Evolutionary conservation across 2,797 vertebrate genomes (phyloP).

Genomic region (Tamandua tetradactyla): DNA sequence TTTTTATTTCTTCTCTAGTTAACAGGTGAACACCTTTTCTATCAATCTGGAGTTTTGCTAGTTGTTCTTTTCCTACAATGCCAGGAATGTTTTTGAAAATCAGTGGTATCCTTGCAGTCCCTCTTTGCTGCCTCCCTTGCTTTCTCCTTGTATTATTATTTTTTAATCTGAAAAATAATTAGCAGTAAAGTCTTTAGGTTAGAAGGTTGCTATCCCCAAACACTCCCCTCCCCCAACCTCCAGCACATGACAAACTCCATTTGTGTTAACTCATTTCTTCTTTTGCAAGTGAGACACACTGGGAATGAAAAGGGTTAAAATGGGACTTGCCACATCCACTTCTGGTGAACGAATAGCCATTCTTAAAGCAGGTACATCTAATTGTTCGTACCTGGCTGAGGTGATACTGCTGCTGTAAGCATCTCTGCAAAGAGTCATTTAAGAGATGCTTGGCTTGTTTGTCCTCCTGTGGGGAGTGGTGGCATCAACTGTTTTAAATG

Average conservation of each 20-base stretch:
- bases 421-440: neutral
- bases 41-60: slow-evolving; percentile 31
- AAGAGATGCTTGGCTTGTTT: neutral
- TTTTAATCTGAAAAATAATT: neutral
- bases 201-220: neutral
- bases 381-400: slow-evolving; percentile 12
- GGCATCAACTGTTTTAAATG: neutral
- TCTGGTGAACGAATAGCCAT: neutral
- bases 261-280: neutral
- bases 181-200: neutral
- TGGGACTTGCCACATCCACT: neutral
- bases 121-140: neutral
- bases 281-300: neutral
- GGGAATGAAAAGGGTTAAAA: neutral
- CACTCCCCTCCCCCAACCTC: neutral
- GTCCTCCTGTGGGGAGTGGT: neutral
- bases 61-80: slow-evolving; percentile 4
- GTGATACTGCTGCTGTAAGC: neutral
- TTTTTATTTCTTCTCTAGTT: neutral
- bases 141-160: neutral
- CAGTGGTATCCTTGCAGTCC: neutral
- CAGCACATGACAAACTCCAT: neutral
- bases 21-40: neutral
- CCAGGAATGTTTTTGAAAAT: neutral
- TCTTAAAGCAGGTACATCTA: neutral